phyloP scores from a whole-genome alignment of 92 coral and sea anemone species.

The Zoanthus sansibaricus region DNA sequence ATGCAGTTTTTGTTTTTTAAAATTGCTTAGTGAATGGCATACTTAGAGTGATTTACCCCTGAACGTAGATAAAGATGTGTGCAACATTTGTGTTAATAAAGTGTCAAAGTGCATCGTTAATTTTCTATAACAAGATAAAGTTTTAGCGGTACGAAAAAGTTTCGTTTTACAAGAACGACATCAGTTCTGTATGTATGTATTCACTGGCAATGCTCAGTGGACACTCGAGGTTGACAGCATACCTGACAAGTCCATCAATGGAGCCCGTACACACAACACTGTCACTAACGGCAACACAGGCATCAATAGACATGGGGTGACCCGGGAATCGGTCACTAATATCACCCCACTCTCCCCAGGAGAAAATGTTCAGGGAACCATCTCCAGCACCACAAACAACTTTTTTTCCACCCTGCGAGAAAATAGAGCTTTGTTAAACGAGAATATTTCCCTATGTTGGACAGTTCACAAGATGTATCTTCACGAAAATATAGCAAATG shows the following conservation, averaged over 20 bases:
- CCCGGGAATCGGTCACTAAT: slow-evolving; percentile 97
- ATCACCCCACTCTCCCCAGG: slow-evolving; percentile 98
- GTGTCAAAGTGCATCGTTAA: too few relatives aligned
- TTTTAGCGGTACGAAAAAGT: too few relatives aligned
- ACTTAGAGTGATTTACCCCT: too few relatives aligned
- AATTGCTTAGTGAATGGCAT: too few relatives aligned
- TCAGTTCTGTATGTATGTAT: too few relatives aligned
- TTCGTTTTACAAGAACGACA: too few relatives aligned
- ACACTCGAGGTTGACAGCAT: background rate
- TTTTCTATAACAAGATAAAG: too few relatives aligned
- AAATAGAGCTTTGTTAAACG: background rate
- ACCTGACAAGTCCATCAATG: slow-evolving; percentile 98
- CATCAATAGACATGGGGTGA: slow-evolving; percentile 98
- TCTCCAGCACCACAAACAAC: slow-evolving; percentile 97
- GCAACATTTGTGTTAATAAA: too few relatives aligned
- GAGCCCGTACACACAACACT: slow-evolving; percentile 98
- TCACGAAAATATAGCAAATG: too few relatives aligned
- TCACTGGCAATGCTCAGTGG: too few relatives aligned
- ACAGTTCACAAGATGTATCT: background rate
- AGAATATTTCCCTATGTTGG: background rate
- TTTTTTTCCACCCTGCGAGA: slow-evolving; percentile 81
- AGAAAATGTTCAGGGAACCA: slow-evolving; percentile 88
- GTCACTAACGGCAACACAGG: slow-evolving; percentile 92
- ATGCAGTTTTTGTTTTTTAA: too few relatives aligned
- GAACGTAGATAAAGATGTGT: too few relatives aligned